These are phyloP conservation scores for Lineus longissimus DNA, from an alignment of 1,140 invertebrate genomes.

Conservation along the genomic window DNA sequence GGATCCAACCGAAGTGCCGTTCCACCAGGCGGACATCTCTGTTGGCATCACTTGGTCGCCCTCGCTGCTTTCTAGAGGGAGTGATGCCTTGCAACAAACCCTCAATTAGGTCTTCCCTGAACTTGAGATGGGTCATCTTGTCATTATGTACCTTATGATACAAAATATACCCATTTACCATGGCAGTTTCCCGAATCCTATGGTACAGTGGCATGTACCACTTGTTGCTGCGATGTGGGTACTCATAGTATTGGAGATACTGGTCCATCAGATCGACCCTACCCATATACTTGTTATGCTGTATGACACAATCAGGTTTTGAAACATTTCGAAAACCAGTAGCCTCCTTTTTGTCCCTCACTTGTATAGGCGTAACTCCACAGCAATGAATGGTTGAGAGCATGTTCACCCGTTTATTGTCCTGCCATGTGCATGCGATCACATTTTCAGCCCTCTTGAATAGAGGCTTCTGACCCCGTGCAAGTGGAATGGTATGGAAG, in stretches of 20 bases:
- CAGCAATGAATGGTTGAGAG: conserved; percentile 7
- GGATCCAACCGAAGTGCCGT: not conserved
- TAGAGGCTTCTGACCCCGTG: conserved; percentile 12
- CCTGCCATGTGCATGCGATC: conserved; percentile 14
- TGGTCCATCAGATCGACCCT: conserved; percentile 17
- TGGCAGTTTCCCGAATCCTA: conserved; percentile 10
- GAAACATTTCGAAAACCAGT: not conserved
- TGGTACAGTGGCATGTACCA: conserved; percentile 18
- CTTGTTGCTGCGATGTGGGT: conserved; percentile 10
- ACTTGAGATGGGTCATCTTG: conserved; percentile 1
- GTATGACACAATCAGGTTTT: conserved; percentile 8
- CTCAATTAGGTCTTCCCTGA: not conserved
- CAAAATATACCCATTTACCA: conserved; percentile 17
- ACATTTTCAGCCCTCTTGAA: conserved; percentile 8
- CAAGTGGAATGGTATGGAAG: not conserved
- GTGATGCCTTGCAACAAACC: not conserved
- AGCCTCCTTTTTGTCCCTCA: conserved; percentile 3
- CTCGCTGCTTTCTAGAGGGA: not conserved
- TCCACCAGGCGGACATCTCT: not conserved
- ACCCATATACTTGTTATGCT: conserved; percentile 14
- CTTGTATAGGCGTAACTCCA: not conserved
- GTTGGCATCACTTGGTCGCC: conserved; percentile 3
- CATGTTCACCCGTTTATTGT: conserved; percentile 16
- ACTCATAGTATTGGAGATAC: not conserved
- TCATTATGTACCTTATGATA: conserved; percentile 2